Base-by-base conservation (phyloP, 2,888 invertebrate species). In the Nemoura dubitans region DNA sequence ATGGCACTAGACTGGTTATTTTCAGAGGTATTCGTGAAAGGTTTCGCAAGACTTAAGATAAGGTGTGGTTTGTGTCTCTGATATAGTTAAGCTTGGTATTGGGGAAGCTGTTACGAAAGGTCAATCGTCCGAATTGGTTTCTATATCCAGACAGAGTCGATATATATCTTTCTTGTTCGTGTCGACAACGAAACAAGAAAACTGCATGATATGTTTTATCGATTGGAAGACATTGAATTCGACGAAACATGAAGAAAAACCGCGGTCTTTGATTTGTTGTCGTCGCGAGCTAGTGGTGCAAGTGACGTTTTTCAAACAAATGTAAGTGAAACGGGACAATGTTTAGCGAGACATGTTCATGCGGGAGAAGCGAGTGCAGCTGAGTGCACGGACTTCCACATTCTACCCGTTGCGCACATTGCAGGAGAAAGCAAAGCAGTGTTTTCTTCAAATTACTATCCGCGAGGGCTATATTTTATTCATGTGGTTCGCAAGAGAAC, bases 151-250 rank as follows among this genome's bases (percentile, higher is more conserved):
- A 59, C 59, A 59, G 14, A 59, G 59, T 59, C 6, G 59, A 16
- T 59, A 59, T 59, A 59, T 7, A 59, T 59, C 59, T 59, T 59
- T 59, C 59, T 59, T 59, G 59, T 59, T 59, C 59, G 59, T 59
- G 59, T 21, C 59, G 21, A 59, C 10, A 59, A 59, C 59, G 16
- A 59, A 21, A 14, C 59, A 16, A 21, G 14, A 59, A 59, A 7
- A 59, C 21, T 59, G 21, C 59, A 59, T 59, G 14, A 59, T 59
- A 59, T 36, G 36, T 59, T 14, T 14, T 21, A 59, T 59, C 59
- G 59, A 59, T 59, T 14, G 59, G 59, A 59, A 59, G 59, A 59
- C 59, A 59, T 59, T 59, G 14, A 21, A 59, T 59, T 1, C 21
- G 59, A 59, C 21, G 59, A 21, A 59, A 59, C 21, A 14, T 59